Evolutionary conservation across 2,888 invertebrate species (phyloP).

Genomic region (Baronia brevicornis): DNA sequence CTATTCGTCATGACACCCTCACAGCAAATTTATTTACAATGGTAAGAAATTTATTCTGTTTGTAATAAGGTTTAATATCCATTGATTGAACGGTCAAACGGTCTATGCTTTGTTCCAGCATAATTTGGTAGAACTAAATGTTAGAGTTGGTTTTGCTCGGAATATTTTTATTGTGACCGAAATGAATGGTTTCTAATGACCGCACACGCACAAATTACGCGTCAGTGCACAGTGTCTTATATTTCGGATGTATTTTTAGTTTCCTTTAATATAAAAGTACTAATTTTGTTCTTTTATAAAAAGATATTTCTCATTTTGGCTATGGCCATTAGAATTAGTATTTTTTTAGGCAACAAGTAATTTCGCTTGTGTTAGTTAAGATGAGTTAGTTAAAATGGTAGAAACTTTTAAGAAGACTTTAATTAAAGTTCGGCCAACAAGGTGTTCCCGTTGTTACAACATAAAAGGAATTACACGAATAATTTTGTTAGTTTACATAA

Average conservation of each 20-base stretch:
- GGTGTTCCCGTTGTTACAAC: too few species aligned
- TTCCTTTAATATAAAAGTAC: neutral
- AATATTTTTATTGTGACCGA: slow-evolving; percentile 7
- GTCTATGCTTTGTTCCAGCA: slow-evolving; percentile 4
- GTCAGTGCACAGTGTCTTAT: slow-evolving; percentile 2
- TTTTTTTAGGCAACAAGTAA: too few species aligned
- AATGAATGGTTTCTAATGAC: slow-evolving; percentile 13
- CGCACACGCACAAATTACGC: slow-evolving; percentile 10
- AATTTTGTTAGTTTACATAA: too few species aligned
- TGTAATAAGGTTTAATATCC: slow-evolving; percentile 6
- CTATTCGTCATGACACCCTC: neutral
- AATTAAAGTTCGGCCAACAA: too few species aligned
- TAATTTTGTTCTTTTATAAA: neutral
- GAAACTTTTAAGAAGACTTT: too few species aligned
- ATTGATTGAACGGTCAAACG: neutral
- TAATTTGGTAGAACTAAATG: slow-evolving; percentile 14
- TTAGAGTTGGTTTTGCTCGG: slow-evolving; percentile 7
- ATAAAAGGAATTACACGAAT: too few species aligned
- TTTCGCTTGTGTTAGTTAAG: too few species aligned
- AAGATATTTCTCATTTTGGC: too few species aligned
- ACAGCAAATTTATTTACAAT: slow-evolving; percentile 4
- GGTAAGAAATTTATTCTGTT: slow-evolving; percentile 4
- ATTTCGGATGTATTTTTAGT: neutral
- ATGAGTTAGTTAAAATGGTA: too few species aligned
- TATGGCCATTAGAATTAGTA: too few species aligned